A percentile compares a stretch with the other conserved stretches of the same genome.
Evolutionary conservation across 2,888 invertebrate genomes (phyloP).

Genomic region (Drosophila antonietae): DNA sequence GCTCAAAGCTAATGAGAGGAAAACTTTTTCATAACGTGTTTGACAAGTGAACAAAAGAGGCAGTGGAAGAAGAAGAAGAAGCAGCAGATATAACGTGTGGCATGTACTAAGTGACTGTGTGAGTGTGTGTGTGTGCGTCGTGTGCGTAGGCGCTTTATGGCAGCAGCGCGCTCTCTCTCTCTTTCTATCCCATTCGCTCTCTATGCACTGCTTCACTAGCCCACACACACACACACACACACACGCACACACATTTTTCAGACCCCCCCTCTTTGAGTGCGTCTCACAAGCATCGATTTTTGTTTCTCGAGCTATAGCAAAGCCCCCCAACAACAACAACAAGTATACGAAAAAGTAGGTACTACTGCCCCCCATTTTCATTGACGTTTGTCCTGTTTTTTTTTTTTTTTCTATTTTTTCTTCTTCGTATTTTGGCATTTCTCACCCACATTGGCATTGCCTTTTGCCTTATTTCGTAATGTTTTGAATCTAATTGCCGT

Average conservation of each 20-base stretch:
- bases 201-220: constrained; percentile 24
- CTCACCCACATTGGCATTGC: constrained; percentile 14
- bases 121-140: constrained; percentile 9
- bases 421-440: constrained; percentile 12
- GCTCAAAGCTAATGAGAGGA: not conserved
- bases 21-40: constrained; percentile 41
- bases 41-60: constrained; percentile 17
- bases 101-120: constrained; percentile 3
- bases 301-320: constrained; percentile 57
- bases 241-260: constrained; percentile 10
- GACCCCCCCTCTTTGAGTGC: constrained; percentile 41
- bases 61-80: not conserved
- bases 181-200: constrained; percentile 2
- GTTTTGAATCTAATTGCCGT: constrained; percentile 14
- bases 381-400: constrained; percentile 37
- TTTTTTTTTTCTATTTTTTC: constrained; percentile 14
- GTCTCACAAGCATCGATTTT: constrained; percentile 73
- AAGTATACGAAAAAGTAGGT: constrained; percentile 38
- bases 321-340: constrained; percentile 28
- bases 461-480: constrained; percentile 44
- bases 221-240: constrained; percentile 11
- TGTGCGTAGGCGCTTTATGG: constrained; percentile 42
- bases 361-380: constrained; percentile 71
- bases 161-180: constrained; percentile 7
- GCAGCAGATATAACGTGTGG: constrained; percentile 45